These are phyloP conservation scores for Poecile atricapillus DNA, from an alignment of 2,113 vertebrate species.

Conservation along the genomic window DNA sequence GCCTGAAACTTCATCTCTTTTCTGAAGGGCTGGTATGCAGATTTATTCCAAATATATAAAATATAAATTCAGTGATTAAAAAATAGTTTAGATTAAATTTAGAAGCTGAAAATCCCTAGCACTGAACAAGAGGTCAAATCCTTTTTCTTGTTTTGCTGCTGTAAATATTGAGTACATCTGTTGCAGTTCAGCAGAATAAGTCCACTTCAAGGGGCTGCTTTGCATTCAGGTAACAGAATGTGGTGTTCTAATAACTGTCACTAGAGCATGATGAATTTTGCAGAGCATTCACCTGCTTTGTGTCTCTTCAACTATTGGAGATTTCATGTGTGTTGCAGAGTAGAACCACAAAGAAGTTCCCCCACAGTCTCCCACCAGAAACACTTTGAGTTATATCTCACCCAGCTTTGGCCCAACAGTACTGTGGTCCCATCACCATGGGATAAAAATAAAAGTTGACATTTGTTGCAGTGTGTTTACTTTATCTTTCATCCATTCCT, in stretches of 20 bases:
- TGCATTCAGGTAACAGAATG: background rate
- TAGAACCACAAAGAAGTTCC: background rate
- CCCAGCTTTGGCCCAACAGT: background rate
- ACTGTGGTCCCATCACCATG: rapidly evolving
- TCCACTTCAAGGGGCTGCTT: background rate
- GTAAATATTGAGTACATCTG: background rate
- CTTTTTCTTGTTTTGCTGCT: background rate
- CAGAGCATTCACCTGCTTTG: background rate
- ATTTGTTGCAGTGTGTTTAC: too few species aligned
- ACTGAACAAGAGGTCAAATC: background rate
- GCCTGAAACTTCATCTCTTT: background rate
- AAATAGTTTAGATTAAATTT: background rate
- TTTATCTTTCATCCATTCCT: background rate
- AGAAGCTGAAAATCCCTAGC: background rate
- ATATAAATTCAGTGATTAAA: background rate
- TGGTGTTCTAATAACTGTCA: background rate
- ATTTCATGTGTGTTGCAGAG: background rate
- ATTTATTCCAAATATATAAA: background rate
- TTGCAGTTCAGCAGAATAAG: background rate
- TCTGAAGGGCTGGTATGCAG: background rate
- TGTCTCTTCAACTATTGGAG: background rate
- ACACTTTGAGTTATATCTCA: background rate
- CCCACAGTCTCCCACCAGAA: rapidly evolving
- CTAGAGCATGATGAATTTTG: background rate
- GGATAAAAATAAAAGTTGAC: background rate